Percentiles rank a stretch among this genome's conserved stretches.
Conservation (phyloP, 2,113 vertebrate genomes). For the Collichthys lucidus region DNA sequence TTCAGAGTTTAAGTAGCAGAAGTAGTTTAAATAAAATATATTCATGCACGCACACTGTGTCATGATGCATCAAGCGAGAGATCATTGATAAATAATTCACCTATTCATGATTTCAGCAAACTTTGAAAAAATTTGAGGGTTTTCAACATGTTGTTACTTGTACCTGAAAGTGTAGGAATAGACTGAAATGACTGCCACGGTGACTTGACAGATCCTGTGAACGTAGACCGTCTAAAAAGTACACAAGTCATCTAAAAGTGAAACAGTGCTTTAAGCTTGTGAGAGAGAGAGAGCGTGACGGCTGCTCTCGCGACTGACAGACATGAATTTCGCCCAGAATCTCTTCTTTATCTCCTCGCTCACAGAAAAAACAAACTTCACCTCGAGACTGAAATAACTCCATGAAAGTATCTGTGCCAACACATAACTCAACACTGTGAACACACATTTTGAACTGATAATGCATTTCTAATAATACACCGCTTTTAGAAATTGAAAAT, state of each 20-base stretch:
- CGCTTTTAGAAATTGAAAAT: background rate
- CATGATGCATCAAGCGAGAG: background rate
- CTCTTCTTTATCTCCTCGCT: background rate
- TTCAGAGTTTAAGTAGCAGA: no score
- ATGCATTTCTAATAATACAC: background rate
- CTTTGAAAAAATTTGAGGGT: background rate
- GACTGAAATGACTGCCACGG: background rate
- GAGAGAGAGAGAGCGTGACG: background rate
- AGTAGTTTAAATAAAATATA: background rate
- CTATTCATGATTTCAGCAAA: background rate
- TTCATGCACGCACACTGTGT: background rate
- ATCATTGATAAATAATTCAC: background rate
- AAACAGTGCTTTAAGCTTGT: constrained; percentile 21
- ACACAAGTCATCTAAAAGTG: constrained; percentile 27
- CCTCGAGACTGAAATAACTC: background rate
- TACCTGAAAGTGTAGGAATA: background rate
- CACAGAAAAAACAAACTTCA: background rate
- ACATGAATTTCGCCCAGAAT: constrained; percentile 25
- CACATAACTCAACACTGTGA: background rate
- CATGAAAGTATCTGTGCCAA: background rate
- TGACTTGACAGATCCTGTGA: background rate
- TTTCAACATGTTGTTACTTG: background rate
- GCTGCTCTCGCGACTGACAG: constrained; percentile 24
- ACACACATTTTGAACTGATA: background rate
- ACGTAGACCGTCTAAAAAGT: constrained; percentile 1